Base-by-base conservation (phyloP, 1,140 invertebrate species). In the Drosophila malerkotliana region DNA sequence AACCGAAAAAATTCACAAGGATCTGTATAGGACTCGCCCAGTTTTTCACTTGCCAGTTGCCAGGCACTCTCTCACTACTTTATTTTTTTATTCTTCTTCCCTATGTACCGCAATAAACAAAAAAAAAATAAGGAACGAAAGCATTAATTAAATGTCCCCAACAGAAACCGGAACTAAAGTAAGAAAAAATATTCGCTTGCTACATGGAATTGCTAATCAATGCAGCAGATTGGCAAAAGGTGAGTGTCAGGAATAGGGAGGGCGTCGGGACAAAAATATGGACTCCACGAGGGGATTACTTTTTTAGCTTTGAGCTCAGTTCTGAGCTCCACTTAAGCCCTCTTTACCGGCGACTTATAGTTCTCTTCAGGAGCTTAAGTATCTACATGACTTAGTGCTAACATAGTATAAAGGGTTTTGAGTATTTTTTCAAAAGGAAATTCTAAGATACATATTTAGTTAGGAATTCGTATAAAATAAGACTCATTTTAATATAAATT, bases 171-270 rank as follows among this genome's bases (percentile, higher is more conserved):
- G 24, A 30, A 49, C 28, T 4, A 54, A 47, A 30, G 5, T 7
- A 21, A 41, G 37, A 28, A 21, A 21, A 21, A 21, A 21, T 21
- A 21, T 21, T 21, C 21, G 21, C 21, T 47, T 6, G 44, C 44
- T 67, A 68, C 60, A 73, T 77, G 66, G 62, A 81, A 77, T 64
- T 77, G 78, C 78, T 81, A 81, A 81, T 81, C 79, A 81, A 77
- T 73, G 67, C 72, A 14, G 61, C 39, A 39, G 49, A 30, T 39
- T 51, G 24, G 34, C 10, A 37, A 12, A 37, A 37, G 32, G 32
- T 34, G 8, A 34, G 9, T 34, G 39, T 4, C 39, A 14, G 39
- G 39, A 8, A 41, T 41, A 9, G 32, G 9, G 8, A 3, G 32
- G 3, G 9, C 9, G 32, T 14, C 47, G 28, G n/a, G 39, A n/a